phyloP scores from a whole-genome alignment of 2,888 invertebrate species.

The Charanyca ferruginea region DNA sequence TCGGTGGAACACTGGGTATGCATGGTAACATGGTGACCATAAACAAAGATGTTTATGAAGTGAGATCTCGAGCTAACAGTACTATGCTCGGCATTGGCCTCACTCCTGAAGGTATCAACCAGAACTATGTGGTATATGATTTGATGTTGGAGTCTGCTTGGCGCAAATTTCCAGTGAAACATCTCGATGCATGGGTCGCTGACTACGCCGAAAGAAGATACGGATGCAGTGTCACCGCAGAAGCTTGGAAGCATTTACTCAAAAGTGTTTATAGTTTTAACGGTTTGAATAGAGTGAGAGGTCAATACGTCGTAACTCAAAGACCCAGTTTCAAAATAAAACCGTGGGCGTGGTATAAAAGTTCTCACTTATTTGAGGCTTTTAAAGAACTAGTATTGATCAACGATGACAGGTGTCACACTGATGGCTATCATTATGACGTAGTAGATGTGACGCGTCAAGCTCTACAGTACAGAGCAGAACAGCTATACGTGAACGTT shows the following conservation, averaged over 20 bases:
- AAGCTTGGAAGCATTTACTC: constrained; percentile 93
- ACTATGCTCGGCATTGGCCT: constrained; percentile 97
- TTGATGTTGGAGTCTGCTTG: constrained; percentile 96
- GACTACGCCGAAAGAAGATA: constrained; percentile 94
- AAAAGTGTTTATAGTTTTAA: constrained; percentile 93
- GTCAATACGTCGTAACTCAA: constrained; percentile 94
- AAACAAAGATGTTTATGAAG: constrained; percentile 92
- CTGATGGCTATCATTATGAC: constrained; percentile 93
- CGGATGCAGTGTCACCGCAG: constrained; percentile 91
- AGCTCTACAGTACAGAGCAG: constrained; percentile 94
- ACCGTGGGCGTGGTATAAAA: constrained; percentile 94
- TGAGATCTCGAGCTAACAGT: constrained; percentile 91
- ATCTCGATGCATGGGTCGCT: constrained; percentile 92
- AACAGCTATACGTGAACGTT: constrained; percentile 92
- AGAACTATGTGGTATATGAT: constrained; percentile 98
- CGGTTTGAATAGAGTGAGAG: constrained; percentile 92
- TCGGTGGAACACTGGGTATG: constrained; percentile 98
- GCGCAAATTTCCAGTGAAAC: constrained; percentile 90
- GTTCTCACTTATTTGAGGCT: constrained; percentile 90
- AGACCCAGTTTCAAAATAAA: constrained; percentile 91
- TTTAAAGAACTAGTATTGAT: constrained; percentile 84
- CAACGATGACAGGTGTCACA: constrained; percentile 12
- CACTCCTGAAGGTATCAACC: constrained; percentile 98
- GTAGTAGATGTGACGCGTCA: constrained; percentile 97
- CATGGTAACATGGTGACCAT: constrained; percentile 96